A percentile compares a stretch with the other conserved stretches of the same genome.
Conservation (phyloP, 2,888 invertebrate genomes). For the Pollenia amentaria region DNA sequence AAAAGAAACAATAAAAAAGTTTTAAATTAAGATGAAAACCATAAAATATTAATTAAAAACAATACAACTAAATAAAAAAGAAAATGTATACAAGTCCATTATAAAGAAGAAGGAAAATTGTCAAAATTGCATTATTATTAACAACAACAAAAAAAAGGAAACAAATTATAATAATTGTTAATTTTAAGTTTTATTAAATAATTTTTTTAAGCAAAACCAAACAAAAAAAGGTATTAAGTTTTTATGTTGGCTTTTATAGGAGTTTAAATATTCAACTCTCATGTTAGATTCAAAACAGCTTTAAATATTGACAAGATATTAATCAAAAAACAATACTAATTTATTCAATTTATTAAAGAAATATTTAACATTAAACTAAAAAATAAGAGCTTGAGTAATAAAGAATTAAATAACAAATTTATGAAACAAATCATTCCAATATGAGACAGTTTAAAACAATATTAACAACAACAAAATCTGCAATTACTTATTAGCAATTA, state of each 20-base stretch:
- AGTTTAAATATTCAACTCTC: slow-evolving; percentile 60
- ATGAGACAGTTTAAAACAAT: slow-evolving; percentile 64
- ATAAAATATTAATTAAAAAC: slow-evolving; percentile 36
- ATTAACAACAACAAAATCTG: slow-evolving; percentile 19
- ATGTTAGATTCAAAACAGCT: slow-evolving; percentile 71
- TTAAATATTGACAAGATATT: slow-evolving; percentile 61
- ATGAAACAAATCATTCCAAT: slow-evolving; percentile 59
- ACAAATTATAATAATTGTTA: slow-evolving; percentile 53
- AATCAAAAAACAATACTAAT: slow-evolving; percentile 48
- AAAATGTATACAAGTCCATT: slow-evolving; percentile 58
- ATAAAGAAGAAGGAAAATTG: slow-evolving; percentile 40
- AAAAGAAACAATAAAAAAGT: slow-evolving; percentile 16
- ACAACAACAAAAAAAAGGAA: slow-evolving; percentile 17
- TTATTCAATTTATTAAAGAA: slow-evolving; percentile 60
- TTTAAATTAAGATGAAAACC: slow-evolving; percentile 51
- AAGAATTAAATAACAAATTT: slow-evolving; percentile 51
- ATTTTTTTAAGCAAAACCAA: slow-evolving; percentile 52
- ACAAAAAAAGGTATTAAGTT: slow-evolving; percentile 59
- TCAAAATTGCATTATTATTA: slow-evolving; percentile 64
- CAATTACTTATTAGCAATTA: slow-evolving; percentile 64
- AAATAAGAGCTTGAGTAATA: slow-evolving; percentile 64
- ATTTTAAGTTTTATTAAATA: slow-evolving; percentile 64
- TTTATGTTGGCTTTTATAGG: slow-evolving; percentile 70
- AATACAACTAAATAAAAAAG: slow-evolving; percentile 7
- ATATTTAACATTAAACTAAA: slow-evolving; percentile 38